Evolutionary conservation across 2,113 vertebrate species (phyloP).

Genomic region (Neodon shergylaensis): DNA sequence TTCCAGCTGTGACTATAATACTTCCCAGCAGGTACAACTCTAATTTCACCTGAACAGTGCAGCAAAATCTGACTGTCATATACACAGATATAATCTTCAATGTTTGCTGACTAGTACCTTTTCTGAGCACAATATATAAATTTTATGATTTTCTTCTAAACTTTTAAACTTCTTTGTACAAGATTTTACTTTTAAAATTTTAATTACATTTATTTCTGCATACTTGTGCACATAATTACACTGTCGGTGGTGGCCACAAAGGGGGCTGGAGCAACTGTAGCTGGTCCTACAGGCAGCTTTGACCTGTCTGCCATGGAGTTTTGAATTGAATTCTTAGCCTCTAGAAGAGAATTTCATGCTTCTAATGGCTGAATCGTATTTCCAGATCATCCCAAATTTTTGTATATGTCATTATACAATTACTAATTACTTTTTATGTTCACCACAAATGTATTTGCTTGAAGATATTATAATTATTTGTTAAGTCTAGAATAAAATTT

Average conservation of each 20-base stretch:
- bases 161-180: neutral
- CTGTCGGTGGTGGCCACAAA: neutral
- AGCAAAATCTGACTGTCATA: neutral
- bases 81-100: neutral
- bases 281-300: neutral
- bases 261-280: no score
- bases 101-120: neutral
- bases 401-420: neutral
- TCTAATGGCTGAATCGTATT: neutral
- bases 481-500: neutral
- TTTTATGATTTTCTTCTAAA: slow-evolving; percentile 6
- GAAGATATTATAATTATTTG: neutral
- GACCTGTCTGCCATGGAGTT: no score
- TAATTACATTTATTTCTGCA: neutral
- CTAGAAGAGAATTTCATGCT: neutral
- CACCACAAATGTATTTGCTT: neutral
- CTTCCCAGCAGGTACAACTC: neutral
- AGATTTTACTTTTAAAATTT: neutral
- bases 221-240: neutral
- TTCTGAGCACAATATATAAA: neutral
- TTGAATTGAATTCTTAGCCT: neutral
- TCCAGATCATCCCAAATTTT: neutral
- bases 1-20: slow-evolving; percentile 13
- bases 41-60: neutral
- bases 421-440: neutral